Base-by-base conservation (phyloP, 2,797 vertebrate species). In the Phrynocephalus guinanensis region DNA sequence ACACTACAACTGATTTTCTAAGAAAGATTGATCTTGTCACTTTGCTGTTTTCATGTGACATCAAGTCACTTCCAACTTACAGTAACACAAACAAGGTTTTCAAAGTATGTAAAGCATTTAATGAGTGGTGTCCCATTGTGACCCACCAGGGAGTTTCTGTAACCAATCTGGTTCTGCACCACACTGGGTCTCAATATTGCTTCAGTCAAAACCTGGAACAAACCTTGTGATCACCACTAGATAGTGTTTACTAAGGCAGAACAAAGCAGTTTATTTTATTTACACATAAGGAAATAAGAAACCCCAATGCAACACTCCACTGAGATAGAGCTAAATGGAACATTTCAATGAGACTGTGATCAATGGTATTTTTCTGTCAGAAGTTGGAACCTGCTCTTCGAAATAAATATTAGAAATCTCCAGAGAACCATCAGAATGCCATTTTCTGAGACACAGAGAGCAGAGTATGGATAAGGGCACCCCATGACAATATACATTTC, bases 311-410 rank as follows among this genome's bases (percentile, higher is more conserved):
- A 79, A 72, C 52, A 73, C 72, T 30, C 77, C 22, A 72, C 13
- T 70, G 10, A 66, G 52, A 63, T 20, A 20, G 2, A n/a, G n/a
- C 7, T 26, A 71, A 48, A n/a, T 24, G 13, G n/a, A 44, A 44
- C 38, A 44, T 44, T 44, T 44, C 38, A 44, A 44, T 44, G 38
- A 44, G 38, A 44, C 5, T 44, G 38, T 44, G 38, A 44, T 44
- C 38, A 3, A 44, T 44, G 38, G 38, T 44, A 44, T 44, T 44
- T 44, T 44, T 44, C 38, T 44, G 38, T 44, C 38, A 88, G 22
- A 2, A 71, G 68, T 44, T 16, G 91, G 79, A 66, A 18, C 7
- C 60, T 22, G 88, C 24, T 63, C 83, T 7, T 30, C 56, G 90
- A 91, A 92, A 20, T 0, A 90, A 87, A 30, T 1, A 0, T 80